Percentiles rank a stretch among this genome's conserved stretches.
Evolutionary conservation across 2,888 invertebrate genomes (phyloP).

Genomic region (Macaria notata): DNA sequence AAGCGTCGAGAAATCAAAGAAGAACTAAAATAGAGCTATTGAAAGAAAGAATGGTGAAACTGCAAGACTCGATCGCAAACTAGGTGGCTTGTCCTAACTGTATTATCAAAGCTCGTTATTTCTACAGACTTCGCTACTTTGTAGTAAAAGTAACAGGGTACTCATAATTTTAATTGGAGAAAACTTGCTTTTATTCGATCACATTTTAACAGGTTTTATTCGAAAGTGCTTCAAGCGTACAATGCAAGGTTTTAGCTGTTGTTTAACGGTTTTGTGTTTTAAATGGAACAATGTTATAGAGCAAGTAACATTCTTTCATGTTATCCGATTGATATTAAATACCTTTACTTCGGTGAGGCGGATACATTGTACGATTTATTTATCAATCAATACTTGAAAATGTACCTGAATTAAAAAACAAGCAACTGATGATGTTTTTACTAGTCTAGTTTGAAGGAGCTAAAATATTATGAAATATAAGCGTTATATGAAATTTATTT

Average conservation of each 20-base stretch:
- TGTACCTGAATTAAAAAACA: too few species aligned
- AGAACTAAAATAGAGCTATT: slow-evolving; percentile 34
- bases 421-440: too few species aligned
- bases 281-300: background rate
- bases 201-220: slow-evolving; percentile 14
- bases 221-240: slow-evolving; percentile 4
- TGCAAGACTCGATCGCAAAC: slow-evolving; percentile 39
- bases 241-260: slow-evolving; percentile 11
- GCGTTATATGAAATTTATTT: too few species aligned
- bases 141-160: slow-evolving; percentile 19
- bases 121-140: slow-evolving; percentile 27
- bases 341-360: too few species aligned
- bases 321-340: too few species aligned
- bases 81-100: slow-evolving; percentile 36
- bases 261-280: slow-evolving; percentile 1
- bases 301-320: background rate
- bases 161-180: slow-evolving; percentile 22
- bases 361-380: too few species aligned
- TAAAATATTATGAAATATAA: too few species aligned
- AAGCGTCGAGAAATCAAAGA: slow-evolving; percentile 33
- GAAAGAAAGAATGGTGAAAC: slow-evolving; percentile 36
- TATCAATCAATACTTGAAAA: too few species aligned
- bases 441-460: too few species aligned
- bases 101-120: slow-evolving; percentile 53
- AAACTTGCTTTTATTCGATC: slow-evolving; percentile 15